phyloP scores from a whole-genome alignment of 2,113 vertebrate genomes.

The Catagonus wagneri region DNA sequence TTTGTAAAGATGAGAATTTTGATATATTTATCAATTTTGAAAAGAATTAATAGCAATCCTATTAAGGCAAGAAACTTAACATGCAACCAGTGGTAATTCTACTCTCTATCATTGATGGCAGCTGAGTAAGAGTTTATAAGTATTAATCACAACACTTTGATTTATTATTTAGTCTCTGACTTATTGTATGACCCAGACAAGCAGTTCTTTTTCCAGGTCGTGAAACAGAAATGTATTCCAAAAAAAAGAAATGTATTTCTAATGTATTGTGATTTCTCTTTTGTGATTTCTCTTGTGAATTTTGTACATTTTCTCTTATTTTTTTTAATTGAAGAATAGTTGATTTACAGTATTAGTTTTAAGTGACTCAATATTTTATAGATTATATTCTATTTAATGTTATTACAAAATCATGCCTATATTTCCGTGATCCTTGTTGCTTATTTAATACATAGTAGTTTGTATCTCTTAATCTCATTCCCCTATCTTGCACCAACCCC shows the following conservation, averaged over 20 bases:
- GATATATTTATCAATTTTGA: slow-evolving; percentile 28
- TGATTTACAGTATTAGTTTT: too few relatives aligned
- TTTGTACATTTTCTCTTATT: not conserved
- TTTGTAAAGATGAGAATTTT: slow-evolving; percentile 61
- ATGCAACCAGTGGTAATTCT: not conserved
- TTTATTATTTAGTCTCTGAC: slow-evolving; percentile 12
- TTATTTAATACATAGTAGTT: too few relatives aligned
- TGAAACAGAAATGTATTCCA: slow-evolving; percentile 14
- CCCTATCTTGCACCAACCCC: too few relatives aligned
- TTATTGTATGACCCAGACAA: not conserved
- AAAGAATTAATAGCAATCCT: not conserved
- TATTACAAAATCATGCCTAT: too few relatives aligned
- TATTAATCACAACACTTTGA: not conserved
- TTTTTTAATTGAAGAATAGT: too few relatives aligned
- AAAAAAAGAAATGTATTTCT: slow-evolving; percentile 30
- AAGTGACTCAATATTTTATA: too few relatives aligned
- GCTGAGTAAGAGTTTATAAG: not conserved
- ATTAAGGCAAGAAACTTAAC: not conserved
- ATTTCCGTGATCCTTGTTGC: too few relatives aligned
- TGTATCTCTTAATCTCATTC: too few relatives aligned
- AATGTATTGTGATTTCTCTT: not conserved
- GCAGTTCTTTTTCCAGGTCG: slow-evolving; percentile 14
- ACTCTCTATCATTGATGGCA: not conserved
- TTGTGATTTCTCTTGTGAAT: not conserved
- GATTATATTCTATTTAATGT: too few relatives aligned